phyloP scores from a whole-genome alignment of 2,113 vertebrate species.

The Thymallus thymallus region DNA sequence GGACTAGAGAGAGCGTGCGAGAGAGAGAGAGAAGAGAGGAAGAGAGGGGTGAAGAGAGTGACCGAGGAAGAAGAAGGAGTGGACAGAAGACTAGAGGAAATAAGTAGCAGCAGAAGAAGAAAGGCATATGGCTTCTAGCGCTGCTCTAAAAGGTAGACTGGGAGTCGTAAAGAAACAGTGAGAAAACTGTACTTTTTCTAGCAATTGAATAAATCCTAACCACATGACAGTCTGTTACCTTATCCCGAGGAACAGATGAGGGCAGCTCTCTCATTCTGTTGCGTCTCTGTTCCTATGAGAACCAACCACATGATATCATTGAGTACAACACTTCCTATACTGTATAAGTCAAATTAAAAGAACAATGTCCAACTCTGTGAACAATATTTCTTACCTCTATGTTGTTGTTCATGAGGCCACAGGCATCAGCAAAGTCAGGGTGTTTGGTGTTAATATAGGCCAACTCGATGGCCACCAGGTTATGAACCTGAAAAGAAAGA shows the following conservation, averaged over 20 bases:
- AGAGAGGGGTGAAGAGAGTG: conserved; percentile 25
- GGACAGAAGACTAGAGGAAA: conserved; percentile 23
- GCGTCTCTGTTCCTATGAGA: conserved; percentile 89
- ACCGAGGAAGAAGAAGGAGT: not conserved
- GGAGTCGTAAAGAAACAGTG: not conserved
- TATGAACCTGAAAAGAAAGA: conserved; percentile 84
- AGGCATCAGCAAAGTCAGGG: conserved; percentile 97
- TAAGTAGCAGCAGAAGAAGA: not conserved
- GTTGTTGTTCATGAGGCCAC: conserved; percentile 96
- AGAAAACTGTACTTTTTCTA: not conserved
- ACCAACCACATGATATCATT: not conserved
- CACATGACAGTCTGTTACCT: conserved; percentile 72
- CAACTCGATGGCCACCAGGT: conserved; percentile 95
- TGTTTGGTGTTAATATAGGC: conserved; percentile 99
- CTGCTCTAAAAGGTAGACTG: not conserved
- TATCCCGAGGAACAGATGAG: conserved; percentile 84
- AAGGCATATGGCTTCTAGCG: not conserved
- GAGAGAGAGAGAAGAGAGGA: conserved; percentile 52
- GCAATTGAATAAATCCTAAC: not conserved
- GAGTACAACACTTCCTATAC: not conserved
- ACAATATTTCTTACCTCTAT: conserved; percentile 82
- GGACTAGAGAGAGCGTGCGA: conserved; percentile 77
- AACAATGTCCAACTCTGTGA: not conserved
- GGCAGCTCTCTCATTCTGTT: conserved; percentile 90
- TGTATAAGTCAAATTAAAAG: not conserved